Conservation (phyloP, 2,797 vertebrate species). For the Amblyraja radiata region DNA sequence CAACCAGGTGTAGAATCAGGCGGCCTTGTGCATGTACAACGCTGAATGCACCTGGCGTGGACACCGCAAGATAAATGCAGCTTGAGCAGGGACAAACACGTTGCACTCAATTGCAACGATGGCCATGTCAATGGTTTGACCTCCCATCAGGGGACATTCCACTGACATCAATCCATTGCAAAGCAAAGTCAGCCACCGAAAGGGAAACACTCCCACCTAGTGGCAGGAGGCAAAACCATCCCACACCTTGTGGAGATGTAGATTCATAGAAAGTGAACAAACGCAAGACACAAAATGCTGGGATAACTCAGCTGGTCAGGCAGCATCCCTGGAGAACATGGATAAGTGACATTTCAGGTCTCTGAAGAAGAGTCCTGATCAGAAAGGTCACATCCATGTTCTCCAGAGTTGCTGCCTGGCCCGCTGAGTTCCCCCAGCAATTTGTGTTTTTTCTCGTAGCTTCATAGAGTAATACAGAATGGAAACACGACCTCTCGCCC, state of each 20-base stretch:
- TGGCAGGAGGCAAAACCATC: not conserved
- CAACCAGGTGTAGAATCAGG: not conserved
- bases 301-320: no score
- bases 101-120: not conserved
- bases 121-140: constrained; percentile 26
- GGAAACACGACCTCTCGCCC: no score
- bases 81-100: constrained; percentile 5
- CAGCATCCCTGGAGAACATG: no score
- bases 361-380: no score
- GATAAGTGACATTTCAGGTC: no score
- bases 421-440: no score
- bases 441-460: no score
- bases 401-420: no score
- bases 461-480: no score
- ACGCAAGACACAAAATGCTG: no score
- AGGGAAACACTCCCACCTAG: constrained; percentile 7
- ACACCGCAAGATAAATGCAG: constrained; percentile 7
- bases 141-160: not conserved
- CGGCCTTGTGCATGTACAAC: not conserved
- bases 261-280: not conserved
- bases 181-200: not conserved
- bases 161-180: not conserved
- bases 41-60: not conserved
- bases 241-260: not conserved
- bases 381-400: no score